Evolutionary conservation across 1,140 invertebrate genomes (phyloP).

Genomic region (Drosophila dunni): DNA sequence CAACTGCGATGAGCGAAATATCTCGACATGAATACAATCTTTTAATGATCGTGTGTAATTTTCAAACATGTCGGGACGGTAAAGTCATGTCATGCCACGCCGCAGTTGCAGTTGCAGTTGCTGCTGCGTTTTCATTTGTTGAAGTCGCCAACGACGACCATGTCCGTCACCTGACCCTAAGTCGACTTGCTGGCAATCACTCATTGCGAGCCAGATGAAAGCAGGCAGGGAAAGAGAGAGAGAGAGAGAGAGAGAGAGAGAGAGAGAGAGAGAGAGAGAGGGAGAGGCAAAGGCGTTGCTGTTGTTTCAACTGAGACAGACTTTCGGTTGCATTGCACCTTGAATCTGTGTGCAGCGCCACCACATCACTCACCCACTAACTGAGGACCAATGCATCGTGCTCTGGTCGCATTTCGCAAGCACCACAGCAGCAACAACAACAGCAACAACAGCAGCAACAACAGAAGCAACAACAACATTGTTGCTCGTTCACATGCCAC

Average conservation of each 20-base stretch:
- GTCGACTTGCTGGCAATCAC: slow-evolving; percentile 71
- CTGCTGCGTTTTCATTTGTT: slow-evolving; percentile 16
- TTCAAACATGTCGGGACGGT: slow-evolving; percentile 68
- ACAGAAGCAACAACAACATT: slow-evolving; percentile 24
- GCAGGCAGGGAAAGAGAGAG: slow-evolving; percentile 1
- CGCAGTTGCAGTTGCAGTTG: slow-evolving; percentile 20
- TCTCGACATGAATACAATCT: slow-evolving; percentile 81
- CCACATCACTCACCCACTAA: slow-evolving; percentile 78
- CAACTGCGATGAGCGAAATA: slow-evolving; percentile 57
- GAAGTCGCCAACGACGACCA: slow-evolving; percentile 40
- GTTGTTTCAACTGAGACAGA: slow-evolving; percentile 15
- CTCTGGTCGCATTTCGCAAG: slow-evolving; percentile 62
- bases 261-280: slow-evolving; percentile 1
- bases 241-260: slow-evolving; percentile 14
- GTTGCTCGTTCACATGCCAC: slow-evolving; percentile 76
- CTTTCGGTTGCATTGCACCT: slow-evolving; percentile 74
- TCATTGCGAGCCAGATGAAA: slow-evolving; percentile 51
- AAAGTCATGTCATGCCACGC: slow-evolving; percentile 41
- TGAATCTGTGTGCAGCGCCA: slow-evolving; percentile 54
- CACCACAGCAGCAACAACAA: slow-evolving; percentile 21
- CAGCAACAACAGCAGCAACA: slow-evolving; percentile 32
- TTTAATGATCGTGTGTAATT: slow-evolving; percentile 83
- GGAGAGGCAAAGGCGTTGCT: slow-evolving; percentile 42
- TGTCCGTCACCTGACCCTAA: slow-evolving; percentile 75
- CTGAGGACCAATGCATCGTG: slow-evolving; percentile 46